A percentile compares a stretch with the other conserved stretches of the same genome.
phyloP scores from a whole-genome alignment of 2,113 vertebrate species.

The Typhlomys cinereus region DNA sequence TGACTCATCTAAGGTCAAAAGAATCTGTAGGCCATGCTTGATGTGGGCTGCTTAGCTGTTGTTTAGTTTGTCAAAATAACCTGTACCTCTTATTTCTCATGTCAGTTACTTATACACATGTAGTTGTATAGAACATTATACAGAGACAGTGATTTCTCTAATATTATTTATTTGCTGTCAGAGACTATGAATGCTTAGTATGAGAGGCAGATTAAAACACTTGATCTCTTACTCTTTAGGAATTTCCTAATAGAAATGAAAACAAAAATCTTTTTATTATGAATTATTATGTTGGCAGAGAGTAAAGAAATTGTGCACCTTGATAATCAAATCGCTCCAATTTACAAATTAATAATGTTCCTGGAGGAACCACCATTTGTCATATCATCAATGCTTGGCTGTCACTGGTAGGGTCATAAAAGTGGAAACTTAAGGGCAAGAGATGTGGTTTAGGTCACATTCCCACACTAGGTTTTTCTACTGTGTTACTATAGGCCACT shows the following conservation, averaged over 20 bases:
- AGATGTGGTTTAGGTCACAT: not conserved
- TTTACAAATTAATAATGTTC: not conserved
- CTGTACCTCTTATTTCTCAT: not conserved
- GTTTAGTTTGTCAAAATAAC: not conserved
- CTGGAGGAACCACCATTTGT: not conserved
- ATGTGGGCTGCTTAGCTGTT: not conserved
- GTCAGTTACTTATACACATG: not conserved
- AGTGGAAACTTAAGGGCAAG: not conserved
- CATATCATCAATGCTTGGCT: not conserved
- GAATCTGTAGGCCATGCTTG: not conserved
- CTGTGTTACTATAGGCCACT: not conserved
- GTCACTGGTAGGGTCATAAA: not conserved
- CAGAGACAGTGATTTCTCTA: not conserved
- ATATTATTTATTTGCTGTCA: not conserved
- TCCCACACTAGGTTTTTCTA: not conserved
- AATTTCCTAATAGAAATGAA: not conserved
- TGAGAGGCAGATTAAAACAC: not conserved
- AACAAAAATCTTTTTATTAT: not conserved
- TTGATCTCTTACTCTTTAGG: not conserved
- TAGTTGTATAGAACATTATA: not conserved
- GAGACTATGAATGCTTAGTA: not conserved
- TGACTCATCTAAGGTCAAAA: not conserved
- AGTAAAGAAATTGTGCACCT: not conserved
- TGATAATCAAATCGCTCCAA: not conserved
- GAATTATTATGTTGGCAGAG: not conserved